Evolutionary conservation across 2,113 vertebrate species (phyloP).

Genomic region (Genyomyrus donnyi): DNA sequence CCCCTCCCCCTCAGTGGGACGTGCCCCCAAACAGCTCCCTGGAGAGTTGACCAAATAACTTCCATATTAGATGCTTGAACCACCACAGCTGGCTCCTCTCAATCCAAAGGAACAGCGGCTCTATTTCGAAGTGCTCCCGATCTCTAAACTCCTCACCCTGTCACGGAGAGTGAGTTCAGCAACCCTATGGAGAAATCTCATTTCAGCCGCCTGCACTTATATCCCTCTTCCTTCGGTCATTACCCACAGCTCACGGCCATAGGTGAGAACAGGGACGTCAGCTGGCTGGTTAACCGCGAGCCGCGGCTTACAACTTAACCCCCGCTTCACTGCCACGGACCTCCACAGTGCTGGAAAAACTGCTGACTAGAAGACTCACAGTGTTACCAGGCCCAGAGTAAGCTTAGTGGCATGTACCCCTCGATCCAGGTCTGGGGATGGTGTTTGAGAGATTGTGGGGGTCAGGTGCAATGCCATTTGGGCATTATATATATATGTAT

Average conservation of each 20-base stretch:
- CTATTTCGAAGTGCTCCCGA: background rate
- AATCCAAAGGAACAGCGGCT: background rate
- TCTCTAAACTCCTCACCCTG: background rate
- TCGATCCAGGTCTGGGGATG: background rate
- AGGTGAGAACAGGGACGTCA: background rate
- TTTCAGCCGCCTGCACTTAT: background rate
- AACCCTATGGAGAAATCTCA: background rate
- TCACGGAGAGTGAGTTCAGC: background rate
- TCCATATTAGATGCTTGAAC: background rate
- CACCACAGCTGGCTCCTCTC: background rate
- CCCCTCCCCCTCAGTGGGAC: background rate
- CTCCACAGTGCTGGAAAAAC: background rate
- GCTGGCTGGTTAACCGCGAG: background rate
- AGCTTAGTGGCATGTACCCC: background rate
- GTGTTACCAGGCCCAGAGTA: background rate
- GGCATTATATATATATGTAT: background rate
- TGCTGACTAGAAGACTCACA: background rate
- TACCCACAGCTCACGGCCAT: background rate
- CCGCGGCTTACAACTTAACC: background rate
- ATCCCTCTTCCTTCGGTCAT: background rate
- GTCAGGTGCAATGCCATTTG: background rate
- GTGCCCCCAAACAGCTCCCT: background rate
- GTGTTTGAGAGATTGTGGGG: background rate
- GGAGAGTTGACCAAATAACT: background rate
- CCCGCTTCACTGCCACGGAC: background rate